Percentiles rank a stretch among this genome's conserved stretches.
Conservation (phyloP, 2,888 invertebrate species). For the Oscheius sp. region DNA sequence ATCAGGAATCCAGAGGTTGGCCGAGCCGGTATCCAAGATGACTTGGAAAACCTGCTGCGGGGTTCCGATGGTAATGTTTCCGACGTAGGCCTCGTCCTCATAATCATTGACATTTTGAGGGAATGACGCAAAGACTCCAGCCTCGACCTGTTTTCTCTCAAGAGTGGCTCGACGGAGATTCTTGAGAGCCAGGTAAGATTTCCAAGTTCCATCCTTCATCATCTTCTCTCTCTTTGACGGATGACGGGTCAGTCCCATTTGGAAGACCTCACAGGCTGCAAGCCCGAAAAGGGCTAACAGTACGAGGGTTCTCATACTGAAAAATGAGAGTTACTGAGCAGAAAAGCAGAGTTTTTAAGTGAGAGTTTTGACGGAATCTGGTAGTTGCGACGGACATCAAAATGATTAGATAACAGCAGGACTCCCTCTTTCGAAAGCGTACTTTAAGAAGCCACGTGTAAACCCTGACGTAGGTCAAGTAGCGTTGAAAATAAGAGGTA, state of each 20-base stretch:
- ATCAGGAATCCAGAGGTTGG: slow-evolving; percentile 64
- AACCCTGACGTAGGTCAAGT: slow-evolving; percentile 24
- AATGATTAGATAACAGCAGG: slow-evolving; percentile 28
- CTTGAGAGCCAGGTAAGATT: slow-evolving; percentile 5
- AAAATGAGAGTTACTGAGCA: background rate
- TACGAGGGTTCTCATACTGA: slow-evolving; percentile 39
- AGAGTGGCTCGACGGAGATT: slow-evolving; percentile 24
- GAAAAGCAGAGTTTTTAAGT: background rate
- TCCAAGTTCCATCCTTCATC: slow-evolving; percentile 43
- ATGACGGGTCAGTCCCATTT: slow-evolving; percentile 47
- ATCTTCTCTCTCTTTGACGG: slow-evolving; percentile 45
- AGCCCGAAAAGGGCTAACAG: slow-evolving; percentile 46
- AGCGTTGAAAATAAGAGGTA: slow-evolving; percentile 20
- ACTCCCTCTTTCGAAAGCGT: slow-evolving; percentile 5
- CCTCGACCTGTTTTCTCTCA: background rate
- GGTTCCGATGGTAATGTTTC: slow-evolving; percentile 78
- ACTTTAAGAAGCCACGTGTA: slow-evolving; percentile 31
- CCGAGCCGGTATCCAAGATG: slow-evolving; percentile 57
- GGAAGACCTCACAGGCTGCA: slow-evolving; percentile 43
- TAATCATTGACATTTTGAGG: slow-evolving; percentile 45
- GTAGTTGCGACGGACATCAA: slow-evolving; percentile 13
- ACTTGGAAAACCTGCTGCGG: slow-evolving; percentile 60
- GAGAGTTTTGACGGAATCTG: background rate
- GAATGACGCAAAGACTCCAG: background rate
- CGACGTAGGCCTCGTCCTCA: slow-evolving; percentile 75